Percentiles rank a stretch among this genome's conserved stretches.
These are phyloP conservation scores for Norana najaformis DNA, from an alignment of 2,888 invertebrate species.

Conservation along the genomic window DNA sequence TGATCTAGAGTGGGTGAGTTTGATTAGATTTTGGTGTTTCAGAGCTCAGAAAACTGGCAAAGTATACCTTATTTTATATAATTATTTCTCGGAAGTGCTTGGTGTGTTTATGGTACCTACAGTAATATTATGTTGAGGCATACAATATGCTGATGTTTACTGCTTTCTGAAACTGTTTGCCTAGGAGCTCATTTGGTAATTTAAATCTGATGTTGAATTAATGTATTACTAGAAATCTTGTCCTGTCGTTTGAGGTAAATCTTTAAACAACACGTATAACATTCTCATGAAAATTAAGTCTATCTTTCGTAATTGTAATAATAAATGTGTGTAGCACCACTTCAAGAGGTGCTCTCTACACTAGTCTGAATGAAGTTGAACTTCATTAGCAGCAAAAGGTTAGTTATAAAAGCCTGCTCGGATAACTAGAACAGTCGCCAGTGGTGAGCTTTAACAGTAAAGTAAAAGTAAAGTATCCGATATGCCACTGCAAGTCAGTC, in stretches of 20 bases:
- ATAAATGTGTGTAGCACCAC: too few species aligned
- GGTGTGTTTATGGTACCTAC: background rate
- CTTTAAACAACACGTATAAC: background rate
- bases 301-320: background rate
- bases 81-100: background rate
- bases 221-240: background rate
- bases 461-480: too few species aligned
- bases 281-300: background rate
- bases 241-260: background rate
- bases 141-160: background rate
- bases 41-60: background rate
- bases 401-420: background rate
- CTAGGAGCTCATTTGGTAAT: background rate
- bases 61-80: background rate
- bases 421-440: background rate
- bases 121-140: background rate
- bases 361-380: background rate
- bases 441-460: background rate
- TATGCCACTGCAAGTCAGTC: too few species aligned
- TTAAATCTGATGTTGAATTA: constrained; percentile 13
- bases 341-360: background rate
- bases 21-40: background rate
- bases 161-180: background rate
- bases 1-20: background rate
- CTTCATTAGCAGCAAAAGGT: background rate